Base-by-base conservation (phyloP, 2,113 vertebrate species). In the Macroglossus sobrinus region DNA sequence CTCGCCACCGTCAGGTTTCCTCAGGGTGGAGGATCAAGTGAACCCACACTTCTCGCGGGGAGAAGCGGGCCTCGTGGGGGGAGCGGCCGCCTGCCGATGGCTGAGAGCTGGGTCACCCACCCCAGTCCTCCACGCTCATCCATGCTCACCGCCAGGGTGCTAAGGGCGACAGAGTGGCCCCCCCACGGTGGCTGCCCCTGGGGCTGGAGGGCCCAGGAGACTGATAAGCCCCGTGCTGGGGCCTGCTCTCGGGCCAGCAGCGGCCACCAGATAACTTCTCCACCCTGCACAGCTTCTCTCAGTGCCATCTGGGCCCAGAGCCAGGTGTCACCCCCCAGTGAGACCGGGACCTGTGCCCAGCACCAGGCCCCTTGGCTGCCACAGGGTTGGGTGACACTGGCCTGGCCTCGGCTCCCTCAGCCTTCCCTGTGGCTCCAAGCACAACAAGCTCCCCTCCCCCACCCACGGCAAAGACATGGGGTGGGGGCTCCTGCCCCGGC, bases 181-280 rank as follows among this genome's bases (percentile, higher is more conserved):
- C 19, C 28, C 7, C 1, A 2, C 15, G 15, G 53, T 38, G 2
- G 2, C 35, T 35, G 84, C 43, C 66, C 64, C 89, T 12, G 82
- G 63, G 61, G 28, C 45, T 24, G 11, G 33, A 55, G 38, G 50
- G 59, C 76, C 40, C 14, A 38, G 21, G 47, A 40, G 53, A 28
- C 47, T 0, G 79, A 85, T 86, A 95, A 93, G 61, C 38, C 43
- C 30, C 24, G 14, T 5, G 0, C 40, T 1, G 16, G 40, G 68
- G 14, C 47, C 88, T 7, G 38, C 50, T 50, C 21, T 0, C 55
- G 0, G 15, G 91, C 69, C 50, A 55, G 63, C 59, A 26, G 71
- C 30, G 1, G 38, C 43, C 4, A 24, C 45, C 74, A 79, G 92
- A 97, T 94, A 95, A 40, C 69, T 96, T 95, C 69, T 96, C 96